Base-by-base conservation (phyloP, 35 echinoderm and acorn worm species). In the Chiridota heheva region DNA sequence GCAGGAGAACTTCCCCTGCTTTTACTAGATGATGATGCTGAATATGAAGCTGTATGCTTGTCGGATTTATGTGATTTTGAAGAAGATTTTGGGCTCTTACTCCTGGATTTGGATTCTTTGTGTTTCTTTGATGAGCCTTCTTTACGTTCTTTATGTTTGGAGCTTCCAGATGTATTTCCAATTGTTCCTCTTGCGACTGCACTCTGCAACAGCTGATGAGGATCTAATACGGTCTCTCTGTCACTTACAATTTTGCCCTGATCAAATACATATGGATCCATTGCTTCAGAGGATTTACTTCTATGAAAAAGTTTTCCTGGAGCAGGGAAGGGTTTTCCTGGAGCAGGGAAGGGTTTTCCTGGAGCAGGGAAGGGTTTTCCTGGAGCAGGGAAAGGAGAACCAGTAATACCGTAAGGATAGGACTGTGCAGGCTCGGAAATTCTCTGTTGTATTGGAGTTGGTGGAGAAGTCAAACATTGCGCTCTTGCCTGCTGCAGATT, bases 401-500 rank as follows among this genome's bases (percentile, higher is more conserved):
- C n/a, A n/a, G n/a, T n/a, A n/a, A n/a, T n/a, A n/a, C n/a, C n/a
- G n/a, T n/a, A n/a, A n/a, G n/a, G n/a, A n/a, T n/a, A n/a, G n/a
- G n/a, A n/a, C n/a, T n/a, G n/a, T n/a, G n/a, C n/a, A n/a, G n/a
- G n/a, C n/a, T n/a, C n/a, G n/a, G n/a, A n/a, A n/a, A n/a, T n/a
- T n/a, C n/a, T n/a, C n/a, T n/a, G n/a, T n/a, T n/a, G n/a, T 78
- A 58, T 60, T 18, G 33, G 51, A 26, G 51, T 58, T 37, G 42
- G 58, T 39, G 62, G 47, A 41, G 62, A 58, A 42, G 58, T 57
- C 10, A 78, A 35, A 39, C 51, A 78, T 16, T 78, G 75, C 13
- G 75, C 75, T 42, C 75, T 78, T 5, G 75, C 75, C n/a, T 78
- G 75, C 15, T 78, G 75, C 51, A 78, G 42, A 58, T 62, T 78